Conservation (phyloP, 2,797 vertebrate species). For the Percopsis omiscomaycus region DNA sequence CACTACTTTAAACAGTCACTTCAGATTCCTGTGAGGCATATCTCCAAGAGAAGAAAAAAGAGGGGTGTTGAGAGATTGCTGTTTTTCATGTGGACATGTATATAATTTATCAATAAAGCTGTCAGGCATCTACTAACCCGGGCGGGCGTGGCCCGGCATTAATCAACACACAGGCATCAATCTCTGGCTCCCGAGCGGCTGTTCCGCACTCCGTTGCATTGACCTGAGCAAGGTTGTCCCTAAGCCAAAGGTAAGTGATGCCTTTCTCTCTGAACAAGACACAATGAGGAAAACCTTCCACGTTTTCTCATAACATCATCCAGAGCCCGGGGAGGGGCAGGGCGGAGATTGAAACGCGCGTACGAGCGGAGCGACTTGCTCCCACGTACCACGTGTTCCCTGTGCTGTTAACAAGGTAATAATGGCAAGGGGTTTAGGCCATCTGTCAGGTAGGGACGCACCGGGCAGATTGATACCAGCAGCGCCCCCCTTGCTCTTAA, state of each 20-base stretch:
- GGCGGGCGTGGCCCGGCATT: conserved; percentile 62
- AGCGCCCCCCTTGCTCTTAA: conserved; percentile 53
- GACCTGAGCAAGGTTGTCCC: conserved; percentile 62
- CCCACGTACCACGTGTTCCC: conserved; percentile 30
- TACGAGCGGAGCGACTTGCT: conserved; percentile 16
- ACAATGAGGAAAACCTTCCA: conserved; percentile 25
- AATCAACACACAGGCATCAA: conserved; percentile 72
- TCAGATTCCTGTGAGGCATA: conserved; percentile 58
- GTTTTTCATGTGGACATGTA: conserved; percentile 63
- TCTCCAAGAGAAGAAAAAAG: conserved; percentile 39
- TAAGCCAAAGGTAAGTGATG: conserved; percentile 57
- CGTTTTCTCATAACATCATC: conserved; percentile 24
- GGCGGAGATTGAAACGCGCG: conserved; percentile 15
- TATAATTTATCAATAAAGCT: conserved; percentile 80
- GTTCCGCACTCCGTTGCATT: conserved; percentile 62
- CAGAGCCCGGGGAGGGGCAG: neutral
- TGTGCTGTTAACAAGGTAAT: conserved; percentile 71
- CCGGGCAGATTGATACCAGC: conserved; percentile 64
- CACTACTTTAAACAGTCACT: conserved; percentile 38
- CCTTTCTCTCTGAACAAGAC: conserved; percentile 43
- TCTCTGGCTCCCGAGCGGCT: conserved; percentile 58
- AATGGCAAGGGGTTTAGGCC: conserved; percentile 69
- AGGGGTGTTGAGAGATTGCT: conserved; percentile 67
- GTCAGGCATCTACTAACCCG: conserved; percentile 72
- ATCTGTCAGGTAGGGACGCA: conserved; percentile 57